These are phyloP conservation scores for Aplysia californica DNA, from an alignment of 1,140 invertebrate genomes.

Conservation along the genomic window DNA sequence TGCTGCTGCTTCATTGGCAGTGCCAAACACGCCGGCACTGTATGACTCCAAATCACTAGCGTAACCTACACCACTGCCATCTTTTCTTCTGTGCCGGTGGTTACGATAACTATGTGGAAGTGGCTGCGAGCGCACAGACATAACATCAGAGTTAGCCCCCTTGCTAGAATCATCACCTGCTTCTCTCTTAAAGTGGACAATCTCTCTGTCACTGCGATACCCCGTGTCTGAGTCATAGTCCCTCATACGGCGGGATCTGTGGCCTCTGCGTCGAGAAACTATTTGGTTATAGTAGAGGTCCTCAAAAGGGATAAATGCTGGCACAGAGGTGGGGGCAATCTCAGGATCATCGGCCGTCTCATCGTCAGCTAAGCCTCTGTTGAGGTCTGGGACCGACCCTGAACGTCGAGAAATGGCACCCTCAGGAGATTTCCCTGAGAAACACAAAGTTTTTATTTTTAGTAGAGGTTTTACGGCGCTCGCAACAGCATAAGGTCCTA, in stretches of 20 bases:
- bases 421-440: neutral
- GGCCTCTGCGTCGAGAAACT: constrained; percentile 33
- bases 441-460: no score
- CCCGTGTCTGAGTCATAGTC: constrained; percentile 66
- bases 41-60: constrained; percentile 60
- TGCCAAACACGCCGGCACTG: constrained; percentile 26
- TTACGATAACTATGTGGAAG: neutral
- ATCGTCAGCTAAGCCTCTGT: no score
- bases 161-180: constrained; percentile 19
- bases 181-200: constrained; percentile 37
- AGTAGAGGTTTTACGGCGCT: no score
- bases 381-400: constrained; percentile 21
- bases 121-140: constrained; percentile 31
- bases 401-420: neutral
- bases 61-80: constrained; percentile 40
- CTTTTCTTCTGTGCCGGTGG: neutral
- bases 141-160: constrained; percentile 16
- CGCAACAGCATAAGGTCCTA: no score
- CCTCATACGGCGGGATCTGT: constrained; percentile 38
- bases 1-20: constrained; percentile 22
- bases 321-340: no score
- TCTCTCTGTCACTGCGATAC: constrained; percentile 60
- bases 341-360: no score
- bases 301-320: neutral
- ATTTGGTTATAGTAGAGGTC: constrained; percentile 36